These are phyloP conservation scores for Cygnus atratus DNA, from an alignment of 2,113 vertebrate species.

Conservation along the genomic window DNA sequence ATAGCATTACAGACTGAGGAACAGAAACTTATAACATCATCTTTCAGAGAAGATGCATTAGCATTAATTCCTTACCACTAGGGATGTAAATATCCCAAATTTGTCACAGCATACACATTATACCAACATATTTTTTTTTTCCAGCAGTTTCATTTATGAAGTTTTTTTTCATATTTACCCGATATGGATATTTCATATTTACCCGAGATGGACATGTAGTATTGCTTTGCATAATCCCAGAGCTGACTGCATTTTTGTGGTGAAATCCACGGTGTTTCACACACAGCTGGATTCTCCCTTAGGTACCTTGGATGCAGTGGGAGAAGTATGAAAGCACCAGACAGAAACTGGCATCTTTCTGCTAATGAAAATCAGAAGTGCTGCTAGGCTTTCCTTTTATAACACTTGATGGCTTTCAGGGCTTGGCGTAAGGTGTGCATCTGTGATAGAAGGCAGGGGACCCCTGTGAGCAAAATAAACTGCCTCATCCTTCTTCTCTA, in stretches of 20 bases:
- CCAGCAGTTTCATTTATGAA: background rate
- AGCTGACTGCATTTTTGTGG: background rate
- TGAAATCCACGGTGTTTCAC: background rate
- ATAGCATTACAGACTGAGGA: background rate
- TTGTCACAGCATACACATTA: background rate
- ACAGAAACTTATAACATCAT: background rate
- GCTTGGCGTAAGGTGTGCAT: accelerated
- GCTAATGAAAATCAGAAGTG: background rate
- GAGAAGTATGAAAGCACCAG: background rate
- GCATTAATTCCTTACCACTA: background rate
- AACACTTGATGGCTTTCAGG: background rate
- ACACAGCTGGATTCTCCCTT: background rate
- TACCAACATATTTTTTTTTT: background rate
- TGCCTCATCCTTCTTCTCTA: background rate
- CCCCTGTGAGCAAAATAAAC: background rate
- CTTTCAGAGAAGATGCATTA: background rate
- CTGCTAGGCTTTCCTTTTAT: background rate
- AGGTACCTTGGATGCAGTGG: background rate
- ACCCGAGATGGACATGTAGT: background rate
- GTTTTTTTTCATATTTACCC: background rate
- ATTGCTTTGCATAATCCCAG: background rate
- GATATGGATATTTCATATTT: background rate
- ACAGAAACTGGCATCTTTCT: background rate
- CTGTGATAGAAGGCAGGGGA: background rate
- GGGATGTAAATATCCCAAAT: background rate